These are phyloP conservation scores for Coranthus polyacanthus DNA, from an alignment of 2,797 vertebrate species.

Conservation along the genomic window DNA sequence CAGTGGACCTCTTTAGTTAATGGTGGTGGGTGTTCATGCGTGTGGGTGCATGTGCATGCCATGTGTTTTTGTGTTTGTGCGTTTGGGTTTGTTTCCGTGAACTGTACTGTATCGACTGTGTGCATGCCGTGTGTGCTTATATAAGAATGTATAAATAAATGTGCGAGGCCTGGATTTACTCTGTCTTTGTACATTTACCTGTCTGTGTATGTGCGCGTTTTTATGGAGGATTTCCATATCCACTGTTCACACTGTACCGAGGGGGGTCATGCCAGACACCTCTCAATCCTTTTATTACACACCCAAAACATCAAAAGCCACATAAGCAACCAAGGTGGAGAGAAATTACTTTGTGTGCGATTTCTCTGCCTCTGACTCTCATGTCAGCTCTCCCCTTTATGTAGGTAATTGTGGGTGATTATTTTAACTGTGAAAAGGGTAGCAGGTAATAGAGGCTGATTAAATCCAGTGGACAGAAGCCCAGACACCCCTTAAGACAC, in stretches of 20 bases:
- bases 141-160: constrained; percentile 4
- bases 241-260: constrained; percentile 63
- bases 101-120: constrained; percentile 20
- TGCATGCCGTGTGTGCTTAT: constrained; percentile 20
- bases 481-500: constrained; percentile 87
- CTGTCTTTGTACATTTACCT: constrained; percentile 30
- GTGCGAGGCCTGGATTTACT: constrained; percentile 6
- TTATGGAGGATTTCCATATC: constrained; percentile 72
- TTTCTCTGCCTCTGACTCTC: constrained; percentile 83
- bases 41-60: constrained; percentile 1
- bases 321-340: constrained; percentile 85
- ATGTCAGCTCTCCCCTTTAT: constrained; percentile 87
- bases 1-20: constrained; percentile 83
- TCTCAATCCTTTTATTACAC: constrained; percentile 82
- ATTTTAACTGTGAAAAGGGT: constrained; percentile 90
- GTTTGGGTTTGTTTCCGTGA: neutral
- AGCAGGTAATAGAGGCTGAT: constrained; percentile 89
- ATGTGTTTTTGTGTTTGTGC: constrained; percentile 8
- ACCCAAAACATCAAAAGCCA: constrained; percentile 86
- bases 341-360: constrained; percentile 87
- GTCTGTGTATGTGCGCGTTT: neutral
- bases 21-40: constrained; percentile 69
- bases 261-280: constrained; percentile 71
- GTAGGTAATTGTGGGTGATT: constrained; percentile 90
- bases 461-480: constrained; percentile 86